Evolutionary conservation across 2,113 vertebrate species (phyloP).

Genomic region (Myotis davidii): DNA sequence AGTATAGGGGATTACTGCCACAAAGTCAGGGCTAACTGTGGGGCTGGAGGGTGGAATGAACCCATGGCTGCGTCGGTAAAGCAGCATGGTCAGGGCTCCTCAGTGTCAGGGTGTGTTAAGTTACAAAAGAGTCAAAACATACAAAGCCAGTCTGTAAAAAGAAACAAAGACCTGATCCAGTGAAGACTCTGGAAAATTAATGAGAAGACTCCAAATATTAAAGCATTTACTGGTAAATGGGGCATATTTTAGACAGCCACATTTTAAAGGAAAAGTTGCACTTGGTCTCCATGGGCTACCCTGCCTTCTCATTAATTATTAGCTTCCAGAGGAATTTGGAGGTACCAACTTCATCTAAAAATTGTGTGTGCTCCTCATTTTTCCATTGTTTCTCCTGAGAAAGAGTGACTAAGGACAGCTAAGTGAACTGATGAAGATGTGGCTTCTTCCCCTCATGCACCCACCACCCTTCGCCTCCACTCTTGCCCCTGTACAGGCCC

Average conservation of each 20-base stretch:
- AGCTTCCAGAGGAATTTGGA: background rate
- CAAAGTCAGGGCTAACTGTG: background rate
- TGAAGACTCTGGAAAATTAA: background rate
- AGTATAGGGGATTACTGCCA: background rate
- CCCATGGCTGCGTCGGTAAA: background rate
- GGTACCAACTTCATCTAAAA: background rate
- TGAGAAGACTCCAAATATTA: background rate
- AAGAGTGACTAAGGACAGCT: background rate
- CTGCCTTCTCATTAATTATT: background rate
- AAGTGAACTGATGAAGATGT: background rate
- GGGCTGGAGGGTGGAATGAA: background rate
- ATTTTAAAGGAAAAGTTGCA: background rate
- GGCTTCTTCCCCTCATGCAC: background rate
- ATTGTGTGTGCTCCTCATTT: background rate
- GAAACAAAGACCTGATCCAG: background rate
- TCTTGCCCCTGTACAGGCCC: fast-evolving
- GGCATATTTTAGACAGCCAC: background rate
- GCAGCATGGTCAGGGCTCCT: background rate
- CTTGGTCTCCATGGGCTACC: background rate
- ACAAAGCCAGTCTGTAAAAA: background rate
- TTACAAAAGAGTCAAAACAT: background rate
- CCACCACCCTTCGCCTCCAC: fast-evolving
- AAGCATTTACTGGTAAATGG: background rate
- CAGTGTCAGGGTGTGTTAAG: background rate
- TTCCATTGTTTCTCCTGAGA: background rate